Evolutionary conservation across 1,140 invertebrate genomes (phyloP).

Genomic region (Drosophila azteca): DNA sequence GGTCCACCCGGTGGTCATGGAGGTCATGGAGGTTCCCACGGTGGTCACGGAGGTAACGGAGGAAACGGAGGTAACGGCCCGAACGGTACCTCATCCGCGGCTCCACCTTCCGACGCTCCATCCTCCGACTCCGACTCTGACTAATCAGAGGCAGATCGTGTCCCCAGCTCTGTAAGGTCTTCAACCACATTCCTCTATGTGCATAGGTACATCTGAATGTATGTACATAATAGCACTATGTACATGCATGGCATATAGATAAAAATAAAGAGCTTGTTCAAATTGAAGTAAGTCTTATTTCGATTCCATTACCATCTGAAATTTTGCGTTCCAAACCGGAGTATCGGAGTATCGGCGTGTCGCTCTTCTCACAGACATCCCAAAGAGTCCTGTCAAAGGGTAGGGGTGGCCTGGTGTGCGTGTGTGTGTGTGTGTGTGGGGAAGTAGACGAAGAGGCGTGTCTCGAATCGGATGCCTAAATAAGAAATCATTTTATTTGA

Average conservation of each 20-base stretch:
- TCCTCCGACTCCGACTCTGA: too few relatives aligned
- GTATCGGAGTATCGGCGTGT: too few relatives aligned
- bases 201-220: neutral
- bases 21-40: neutral
- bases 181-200: too few relatives aligned
- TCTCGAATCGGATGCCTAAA: slow-evolving; percentile 67
- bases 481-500: slow-evolving; percentile 79
- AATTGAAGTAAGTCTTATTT: slow-evolving; percentile 4
- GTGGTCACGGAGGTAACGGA: neutral
- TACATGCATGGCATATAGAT: neutral
- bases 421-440: neutral
- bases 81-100: neutral
- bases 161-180: too few relatives aligned
- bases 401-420: neutral
- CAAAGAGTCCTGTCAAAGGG: slow-evolving; percentile 9
- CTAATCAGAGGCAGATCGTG: too few relatives aligned
- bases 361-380: too few relatives aligned
- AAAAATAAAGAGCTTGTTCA: slow-evolving; percentile 2
- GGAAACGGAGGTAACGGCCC: neutral
- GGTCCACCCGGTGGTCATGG: neutral
- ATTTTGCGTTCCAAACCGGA: slow-evolving; percentile 14
- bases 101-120: slow-evolving; percentile 24
- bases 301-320: slow-evolving; percentile 20
- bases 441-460: slow-evolving; percentile 19
- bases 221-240: too few relatives aligned